A percentile compares a stretch with the other conserved stretches of the same genome.
Conservation (phyloP, 2,888 invertebrate genomes). For the Scaptomyza cyrtandrae region DNA sequence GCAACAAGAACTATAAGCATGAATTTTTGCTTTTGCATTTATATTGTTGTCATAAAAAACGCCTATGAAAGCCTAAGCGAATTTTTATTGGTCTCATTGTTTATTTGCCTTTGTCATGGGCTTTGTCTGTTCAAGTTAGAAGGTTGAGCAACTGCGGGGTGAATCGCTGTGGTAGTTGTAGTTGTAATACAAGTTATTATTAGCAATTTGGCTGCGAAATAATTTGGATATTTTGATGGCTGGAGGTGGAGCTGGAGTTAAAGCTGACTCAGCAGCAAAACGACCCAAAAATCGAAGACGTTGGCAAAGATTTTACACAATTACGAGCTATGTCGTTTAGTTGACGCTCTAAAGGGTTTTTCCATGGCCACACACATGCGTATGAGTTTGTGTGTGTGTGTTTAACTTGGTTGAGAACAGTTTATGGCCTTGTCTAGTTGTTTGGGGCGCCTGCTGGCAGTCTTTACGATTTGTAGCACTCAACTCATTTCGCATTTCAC, state of each 20-base stretch:
- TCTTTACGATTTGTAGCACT: slow-evolving; percentile 78
- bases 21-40: slow-evolving; percentile 72
- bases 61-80: slow-evolving; percentile 82
- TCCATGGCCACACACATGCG: slow-evolving; percentile 5
- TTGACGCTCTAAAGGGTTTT: slow-evolving; percentile 35
- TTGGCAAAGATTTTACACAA: slow-evolving; percentile 57
- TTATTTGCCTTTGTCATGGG: slow-evolving; percentile 79
- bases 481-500: slow-evolving; percentile 76
- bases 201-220: slow-evolving; percentile 77
- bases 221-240: slow-evolving; percentile 76
- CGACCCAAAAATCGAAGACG: slow-evolving; percentile 46
- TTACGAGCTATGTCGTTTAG: slow-evolving; percentile 48
- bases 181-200: slow-evolving; percentile 77
- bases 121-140: slow-evolving; percentile 39
- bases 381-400: slow-evolving; percentile 10
- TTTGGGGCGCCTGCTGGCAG: slow-evolving; percentile 42
- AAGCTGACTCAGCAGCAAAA: slow-evolving; percentile 56
- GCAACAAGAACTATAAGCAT: slow-evolving; percentile 38
- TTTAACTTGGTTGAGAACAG: slow-evolving; percentile 22
- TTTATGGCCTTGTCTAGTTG: slow-evolving; percentile 70
- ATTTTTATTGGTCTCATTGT: slow-evolving; percentile 80
- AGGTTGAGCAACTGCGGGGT: not conserved
- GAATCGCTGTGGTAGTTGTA: slow-evolving; percentile 16
- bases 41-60: slow-evolving; percentile 82
- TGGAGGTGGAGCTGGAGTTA: slow-evolving; percentile 25